Percentiles rank a stretch among this genome's conserved stretches.
Evolutionary conservation across 2,888 invertebrate genomes (phyloP).

Genomic region (Phortica okadai): DNA sequence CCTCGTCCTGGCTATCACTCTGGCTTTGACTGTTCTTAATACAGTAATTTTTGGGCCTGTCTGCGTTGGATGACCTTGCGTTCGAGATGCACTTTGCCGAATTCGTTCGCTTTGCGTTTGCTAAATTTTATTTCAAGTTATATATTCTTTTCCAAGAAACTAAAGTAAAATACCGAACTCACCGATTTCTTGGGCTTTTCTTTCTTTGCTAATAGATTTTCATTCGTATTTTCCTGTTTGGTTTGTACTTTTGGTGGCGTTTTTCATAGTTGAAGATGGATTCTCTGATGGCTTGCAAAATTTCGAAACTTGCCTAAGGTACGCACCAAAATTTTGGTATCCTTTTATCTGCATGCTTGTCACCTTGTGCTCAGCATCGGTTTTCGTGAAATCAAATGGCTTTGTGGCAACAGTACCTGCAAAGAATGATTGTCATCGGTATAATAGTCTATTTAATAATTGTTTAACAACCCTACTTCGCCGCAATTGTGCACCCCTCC

Average conservation of each 20-base stretch:
- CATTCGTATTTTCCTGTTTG: not conserved
- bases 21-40: constrained; percentile 67
- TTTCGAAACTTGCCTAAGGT: constrained; percentile 29
- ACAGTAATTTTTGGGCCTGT: constrained; percentile 54
- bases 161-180: not conserved
- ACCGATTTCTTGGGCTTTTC: constrained; percentile 52
- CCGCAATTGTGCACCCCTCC: constrained; percentile 67
- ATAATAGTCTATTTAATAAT: not conserved
- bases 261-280: not conserved
- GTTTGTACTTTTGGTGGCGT: not conserved
- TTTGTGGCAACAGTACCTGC: constrained; percentile 66
- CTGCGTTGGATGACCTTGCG: constrained; percentile 52
- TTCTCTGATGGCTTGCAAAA: not conserved
- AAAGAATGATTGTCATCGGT: not conserved
- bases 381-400: constrained; percentile 54
- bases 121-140: constrained; percentile 45
- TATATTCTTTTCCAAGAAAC: not conserved
- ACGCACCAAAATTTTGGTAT: constrained; percentile 45
- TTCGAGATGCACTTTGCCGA: constrained; percentile 53
- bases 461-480: constrained; percentile 61
- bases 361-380: constrained; percentile 45
- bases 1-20: constrained; percentile 41
- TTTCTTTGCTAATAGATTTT: not conserved
- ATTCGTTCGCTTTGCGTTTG: constrained; percentile 62
- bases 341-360: constrained; percentile 37